These are phyloP conservation scores for Pemphigus obesinymphae DNA, from an alignment of 1,140 invertebrate species.

Conservation along the genomic window DNA sequence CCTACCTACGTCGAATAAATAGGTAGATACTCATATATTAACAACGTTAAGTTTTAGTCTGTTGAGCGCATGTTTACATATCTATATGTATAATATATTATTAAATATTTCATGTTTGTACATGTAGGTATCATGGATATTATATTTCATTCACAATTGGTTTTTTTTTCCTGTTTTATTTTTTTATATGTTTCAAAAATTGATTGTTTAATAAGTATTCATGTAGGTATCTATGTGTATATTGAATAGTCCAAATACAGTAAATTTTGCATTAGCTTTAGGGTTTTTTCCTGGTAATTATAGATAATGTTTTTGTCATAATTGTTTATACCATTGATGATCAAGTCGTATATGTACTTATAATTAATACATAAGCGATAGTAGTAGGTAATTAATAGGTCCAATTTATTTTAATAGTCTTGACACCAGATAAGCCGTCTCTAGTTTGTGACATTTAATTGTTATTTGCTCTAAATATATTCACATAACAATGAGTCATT, in stretches of 20 bases:
- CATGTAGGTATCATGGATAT: too few relatives aligned
- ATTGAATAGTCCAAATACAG: neutral
- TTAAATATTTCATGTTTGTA: too few relatives aligned
- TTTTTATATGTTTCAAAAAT: too few relatives aligned
- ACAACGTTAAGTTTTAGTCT: too few relatives aligned
- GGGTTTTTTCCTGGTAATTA: neutral
- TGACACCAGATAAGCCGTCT: neutral
- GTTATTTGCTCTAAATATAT: neutral
- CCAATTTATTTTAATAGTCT: constrained; percentile 7
- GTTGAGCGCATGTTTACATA: too few relatives aligned
- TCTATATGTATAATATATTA: too few relatives aligned
- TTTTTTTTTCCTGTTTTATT: too few relatives aligned
- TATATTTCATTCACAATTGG: too few relatives aligned
- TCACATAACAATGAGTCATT: too few relatives aligned
- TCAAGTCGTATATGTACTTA: neutral
- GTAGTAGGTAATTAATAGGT: too few relatives aligned
- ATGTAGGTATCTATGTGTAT: neutral
- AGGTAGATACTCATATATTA: too few relatives aligned
- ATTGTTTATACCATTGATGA: neutral
- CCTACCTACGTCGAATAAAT: too few relatives aligned
- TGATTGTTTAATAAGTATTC: neutral
- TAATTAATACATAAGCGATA: neutral
- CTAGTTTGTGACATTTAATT: neutral
- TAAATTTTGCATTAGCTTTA: neutral
- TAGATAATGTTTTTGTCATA: neutral